A percentile compares a stretch with the other conserved stretches of the same genome.
Conservation (phyloP, 2,797 vertebrate genomes). For the Nyctalus aviator region DNA sequence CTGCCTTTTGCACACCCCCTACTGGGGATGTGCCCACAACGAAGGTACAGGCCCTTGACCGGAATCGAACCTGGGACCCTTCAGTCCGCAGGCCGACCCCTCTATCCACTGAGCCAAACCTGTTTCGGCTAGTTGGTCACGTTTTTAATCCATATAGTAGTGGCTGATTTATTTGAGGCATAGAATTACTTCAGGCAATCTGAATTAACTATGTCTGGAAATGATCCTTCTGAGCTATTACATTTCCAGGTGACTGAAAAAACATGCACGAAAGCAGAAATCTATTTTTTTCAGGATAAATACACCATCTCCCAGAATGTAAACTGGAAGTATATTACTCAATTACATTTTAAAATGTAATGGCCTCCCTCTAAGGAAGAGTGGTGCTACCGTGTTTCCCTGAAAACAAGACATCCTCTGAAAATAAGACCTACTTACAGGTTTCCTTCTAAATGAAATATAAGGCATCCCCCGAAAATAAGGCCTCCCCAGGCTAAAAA, state of each 20-base stretch:
- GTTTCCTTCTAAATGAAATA: no score
- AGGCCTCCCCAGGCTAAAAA: no score
- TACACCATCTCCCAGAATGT: constrained; percentile 56
- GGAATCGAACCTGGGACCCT: no score
- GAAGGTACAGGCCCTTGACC: no score
- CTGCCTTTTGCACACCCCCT: no score
- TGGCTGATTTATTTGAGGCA: constrained; percentile 58
- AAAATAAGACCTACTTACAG: no score
- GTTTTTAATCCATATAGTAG: constrained; percentile 67
- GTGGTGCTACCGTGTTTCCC: neutral
- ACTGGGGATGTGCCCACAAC: no score
- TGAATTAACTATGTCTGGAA: constrained; percentile 58
- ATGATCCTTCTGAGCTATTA: constrained; percentile 33
- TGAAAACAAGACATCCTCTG: no score
- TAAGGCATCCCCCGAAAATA: no score
- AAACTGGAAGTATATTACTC: neutral
- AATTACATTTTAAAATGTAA: constrained; percentile 44
- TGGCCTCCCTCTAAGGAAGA: constrained; percentile 26
- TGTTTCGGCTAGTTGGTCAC: neutral
- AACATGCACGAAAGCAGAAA: constrained; percentile 37
- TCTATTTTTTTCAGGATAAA: constrained; percentile 51
- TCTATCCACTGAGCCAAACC: no score
- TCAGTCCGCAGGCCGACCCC: no score
- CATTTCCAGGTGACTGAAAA: constrained; percentile 57
- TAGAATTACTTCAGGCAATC: constrained; percentile 51